Evolutionary conservation across 2,797 vertebrate species (phyloP), one percentile per base, ranked within the genome.

Genomic region (Lepilemur septentrionalis): DNA sequence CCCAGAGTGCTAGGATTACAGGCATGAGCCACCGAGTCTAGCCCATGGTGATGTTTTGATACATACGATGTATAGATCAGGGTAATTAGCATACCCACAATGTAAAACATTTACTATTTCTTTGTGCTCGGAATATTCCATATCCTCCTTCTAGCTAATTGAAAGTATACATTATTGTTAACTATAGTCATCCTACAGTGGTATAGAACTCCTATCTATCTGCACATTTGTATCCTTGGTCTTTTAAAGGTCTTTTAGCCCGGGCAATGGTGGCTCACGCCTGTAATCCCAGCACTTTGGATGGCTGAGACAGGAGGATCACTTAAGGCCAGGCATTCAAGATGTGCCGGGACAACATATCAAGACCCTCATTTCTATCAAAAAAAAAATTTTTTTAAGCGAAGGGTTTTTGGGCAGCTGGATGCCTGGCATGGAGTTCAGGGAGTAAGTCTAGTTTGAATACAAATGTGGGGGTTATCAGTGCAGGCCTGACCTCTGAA

Each of bases 381-480:
- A 63, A 63, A 30, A 61, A 63, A 57, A 57, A 20, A 2, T 52
- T 52, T 52, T 20, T 32, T 6, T 6, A 63, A 65, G 15, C 35
- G 46, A 70, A 50, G 67, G n/a, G 22, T 67, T 61, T 14, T 50
- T 12, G 32, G 59, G 50, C 67, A 48, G 67, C 15, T 10, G 17
- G 50, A 25, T 2, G 30, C 79, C 5, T 25, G 2, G 10, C 4
- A 35, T 11, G 86, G n/a, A 52, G 43, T 22, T 41, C 63, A 32
- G 57, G 43, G 63, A 7, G 5, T 28, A 4, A 10, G 55, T 12
- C 70, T 65, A 0, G 14, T 59, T 80, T 8, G 35, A 22, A 83
- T 6, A 55, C 63, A 28, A 28, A 25, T 0, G 5, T 2, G 20
- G 17, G 32, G 35, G 30, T 11, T 12, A 38, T 20, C 12, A 0